phyloP scores from a whole-genome alignment of 2,113 vertebrate species.

The Phylloscopus whistleri region DNA sequence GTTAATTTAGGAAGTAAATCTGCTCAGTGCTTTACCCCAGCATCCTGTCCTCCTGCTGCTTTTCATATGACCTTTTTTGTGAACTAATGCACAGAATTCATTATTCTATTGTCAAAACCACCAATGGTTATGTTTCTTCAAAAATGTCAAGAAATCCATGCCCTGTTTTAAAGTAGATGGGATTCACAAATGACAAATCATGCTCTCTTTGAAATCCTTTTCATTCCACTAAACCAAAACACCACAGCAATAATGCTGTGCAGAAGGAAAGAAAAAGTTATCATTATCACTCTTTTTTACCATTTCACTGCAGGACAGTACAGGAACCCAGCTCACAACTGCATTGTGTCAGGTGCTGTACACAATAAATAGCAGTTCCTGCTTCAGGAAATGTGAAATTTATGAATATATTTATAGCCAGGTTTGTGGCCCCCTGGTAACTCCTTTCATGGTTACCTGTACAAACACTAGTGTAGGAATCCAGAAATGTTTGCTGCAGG shows the following conservation, averaged over 20 bases:
- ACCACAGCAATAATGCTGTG: neutral
- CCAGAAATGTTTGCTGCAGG: neutral
- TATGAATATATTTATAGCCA: neutral
- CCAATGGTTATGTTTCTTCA: neutral
- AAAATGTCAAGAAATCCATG: neutral
- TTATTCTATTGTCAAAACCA: neutral
- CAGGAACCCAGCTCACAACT: neutral
- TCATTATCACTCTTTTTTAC: neutral
- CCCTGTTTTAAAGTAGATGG: neutral
- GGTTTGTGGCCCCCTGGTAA: neutral
- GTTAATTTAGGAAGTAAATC: slow-evolving; percentile 44
- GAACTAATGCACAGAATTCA: neutral
- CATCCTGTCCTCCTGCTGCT: slow-evolving; percentile 47
- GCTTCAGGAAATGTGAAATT: neutral
- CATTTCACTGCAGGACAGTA: neutral
- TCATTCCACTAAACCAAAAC: neutral
- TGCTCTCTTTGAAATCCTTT: neutral
- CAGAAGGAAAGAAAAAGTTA: neutral
- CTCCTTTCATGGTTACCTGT: neutral
- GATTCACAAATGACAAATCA: neutral
- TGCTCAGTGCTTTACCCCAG: slow-evolving; percentile 28
- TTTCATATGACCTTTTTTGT: slow-evolving; percentile 29
- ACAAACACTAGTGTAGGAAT: neutral
- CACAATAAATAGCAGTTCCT: neutral
- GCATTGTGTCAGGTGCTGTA: neutral